phyloP scores from a whole-genome alignment of 2,797 vertebrate species.

The Gobionotothen gibberifrons region DNA sequence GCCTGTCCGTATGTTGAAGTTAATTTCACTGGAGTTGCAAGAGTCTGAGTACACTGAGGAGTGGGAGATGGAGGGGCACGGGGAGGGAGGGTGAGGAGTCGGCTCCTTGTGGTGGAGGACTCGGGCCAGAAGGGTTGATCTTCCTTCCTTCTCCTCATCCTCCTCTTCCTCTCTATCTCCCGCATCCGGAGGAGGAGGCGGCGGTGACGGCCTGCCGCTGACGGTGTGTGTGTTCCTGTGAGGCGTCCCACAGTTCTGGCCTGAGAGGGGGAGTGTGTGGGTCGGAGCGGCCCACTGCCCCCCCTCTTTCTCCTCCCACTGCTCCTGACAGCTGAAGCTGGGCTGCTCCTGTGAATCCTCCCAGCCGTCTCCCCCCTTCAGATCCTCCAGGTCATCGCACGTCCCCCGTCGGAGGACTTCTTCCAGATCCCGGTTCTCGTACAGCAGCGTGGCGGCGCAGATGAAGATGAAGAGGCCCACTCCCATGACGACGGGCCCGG shows the following conservation, averaged over 20 bases:
- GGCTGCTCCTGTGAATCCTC: constrained; percentile 68
- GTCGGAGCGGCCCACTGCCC: constrained; percentile 61
- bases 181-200: constrained; percentile 20
- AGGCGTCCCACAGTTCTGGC: constrained; percentile 45
- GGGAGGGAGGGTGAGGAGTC: constrained; percentile 65
- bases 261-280: constrained; percentile 52
- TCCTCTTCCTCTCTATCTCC: constrained; percentile 38
- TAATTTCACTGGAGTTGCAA: constrained; percentile 78
- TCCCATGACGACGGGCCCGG: constrained; percentile 95
- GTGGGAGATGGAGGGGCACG: constrained; percentile 68
- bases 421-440: constrained; percentile 93
- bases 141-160: constrained; percentile 40
- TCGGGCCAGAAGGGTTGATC: constrained; percentile 59
- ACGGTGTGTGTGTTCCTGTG: constrained; percentile 34
- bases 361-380: constrained; percentile 69
- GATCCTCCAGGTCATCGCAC: constrained; percentile 62
- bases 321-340: constrained; percentile 57
- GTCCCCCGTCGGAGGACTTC: constrained; percentile 77
- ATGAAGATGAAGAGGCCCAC: constrained; percentile 97
- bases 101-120: constrained; percentile 76
- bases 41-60: constrained; percentile 79
- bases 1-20: constrained; percentile 68
- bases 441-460: constrained; percentile 95
- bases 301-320: constrained; percentile 57
- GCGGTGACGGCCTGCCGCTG: constrained; percentile 20